Evolutionary conservation across 92 coral and sea anemone genomes (phyloP).

Genomic region (Galaxea fascicularis): DNA sequence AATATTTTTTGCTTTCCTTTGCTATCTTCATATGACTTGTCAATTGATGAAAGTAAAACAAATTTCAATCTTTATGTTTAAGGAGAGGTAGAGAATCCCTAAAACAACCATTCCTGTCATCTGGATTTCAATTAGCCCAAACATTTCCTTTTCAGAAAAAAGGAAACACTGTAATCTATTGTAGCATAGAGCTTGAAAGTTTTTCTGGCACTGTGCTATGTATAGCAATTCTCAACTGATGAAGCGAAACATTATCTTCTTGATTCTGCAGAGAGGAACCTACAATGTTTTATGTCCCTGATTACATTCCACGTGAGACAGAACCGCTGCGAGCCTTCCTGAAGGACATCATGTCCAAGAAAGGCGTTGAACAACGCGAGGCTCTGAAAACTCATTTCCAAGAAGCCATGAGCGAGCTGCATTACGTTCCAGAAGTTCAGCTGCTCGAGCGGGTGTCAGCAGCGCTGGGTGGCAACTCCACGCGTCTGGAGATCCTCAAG

Average conservation of each 20-base stretch:
- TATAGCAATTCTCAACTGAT: not conserved
- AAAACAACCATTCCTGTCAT: too few species aligned
- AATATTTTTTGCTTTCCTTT: too few species aligned
- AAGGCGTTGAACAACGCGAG: not conserved
- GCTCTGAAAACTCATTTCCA: constrained; percentile 6
- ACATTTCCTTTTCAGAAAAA: too few species aligned
- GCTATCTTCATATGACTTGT: too few species aligned
- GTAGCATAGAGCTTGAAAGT: too few species aligned
- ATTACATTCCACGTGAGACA: not conserved
- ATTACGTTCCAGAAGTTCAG: constrained; percentile 11
- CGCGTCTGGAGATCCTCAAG: constrained; percentile 19
- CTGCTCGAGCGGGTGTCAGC: constrained; percentile 14
- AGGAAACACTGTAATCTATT: too few species aligned
- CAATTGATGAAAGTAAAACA: too few species aligned
- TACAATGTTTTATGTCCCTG: not conserved
- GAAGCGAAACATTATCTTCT: too few species aligned
- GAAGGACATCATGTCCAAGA: not conserved
- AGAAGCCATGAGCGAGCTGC: constrained; percentile 21
- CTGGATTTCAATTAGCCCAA: too few species aligned
- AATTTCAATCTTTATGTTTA: too few species aligned
- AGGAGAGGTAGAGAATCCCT: too few species aligned
- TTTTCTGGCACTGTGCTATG: too few species aligned
- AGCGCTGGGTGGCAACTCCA: not conserved
- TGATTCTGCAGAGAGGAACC: not conserved
- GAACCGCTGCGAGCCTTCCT: not conserved